These are phyloP conservation scores for Vannuccia rotundouncinata DNA, from an alignment of 2,888 invertebrate species.

Conservation along the genomic window DNA sequence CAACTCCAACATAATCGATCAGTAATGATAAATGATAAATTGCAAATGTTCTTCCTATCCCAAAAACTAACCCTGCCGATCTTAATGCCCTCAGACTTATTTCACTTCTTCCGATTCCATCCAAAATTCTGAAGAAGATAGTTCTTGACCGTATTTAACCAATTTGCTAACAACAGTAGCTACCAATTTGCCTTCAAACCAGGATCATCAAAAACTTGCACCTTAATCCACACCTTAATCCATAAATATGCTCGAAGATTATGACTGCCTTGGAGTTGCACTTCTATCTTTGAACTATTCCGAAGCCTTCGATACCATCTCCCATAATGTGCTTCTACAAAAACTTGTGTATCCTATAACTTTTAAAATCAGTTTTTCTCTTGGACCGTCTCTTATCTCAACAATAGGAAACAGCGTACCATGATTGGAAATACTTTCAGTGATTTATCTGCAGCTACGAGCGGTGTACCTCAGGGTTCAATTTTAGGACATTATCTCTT, in stretches of 20 bases:
- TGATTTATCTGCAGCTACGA: conserved; percentile 23
- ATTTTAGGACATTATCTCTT: conserved; percentile 20
- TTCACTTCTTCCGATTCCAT: conserved; percentile 14
- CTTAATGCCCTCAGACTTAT: conserved; percentile 5
- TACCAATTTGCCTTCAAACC: conserved; percentile 10
- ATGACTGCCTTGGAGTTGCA: conserved; percentile 16
- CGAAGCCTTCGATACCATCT: background rate
- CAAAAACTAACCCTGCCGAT: conserved; percentile 12
- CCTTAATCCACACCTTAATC: background rate
- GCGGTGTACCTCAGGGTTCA: conserved; percentile 4
- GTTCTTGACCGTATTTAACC: background rate
- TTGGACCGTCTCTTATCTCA: conserved; percentile 16
- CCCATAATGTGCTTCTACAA: background rate
- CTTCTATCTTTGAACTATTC: conserved; percentile 15
- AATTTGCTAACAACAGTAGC: background rate
- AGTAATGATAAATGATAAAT: too few relatives aligned
- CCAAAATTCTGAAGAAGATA: conserved; percentile 13
- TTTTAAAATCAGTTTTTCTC: background rate
- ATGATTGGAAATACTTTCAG: conserved; percentile 13
- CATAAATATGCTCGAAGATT: conserved; percentile 17
- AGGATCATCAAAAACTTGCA: background rate
- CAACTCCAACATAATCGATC: too few relatives aligned
- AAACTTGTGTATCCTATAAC: background rate
- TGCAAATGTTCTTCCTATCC: too few relatives aligned
- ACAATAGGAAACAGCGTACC: conserved; percentile 14